phyloP scores from a whole-genome alignment of 2,888 invertebrate genomes.

The Cheilosia urbana region DNA sequence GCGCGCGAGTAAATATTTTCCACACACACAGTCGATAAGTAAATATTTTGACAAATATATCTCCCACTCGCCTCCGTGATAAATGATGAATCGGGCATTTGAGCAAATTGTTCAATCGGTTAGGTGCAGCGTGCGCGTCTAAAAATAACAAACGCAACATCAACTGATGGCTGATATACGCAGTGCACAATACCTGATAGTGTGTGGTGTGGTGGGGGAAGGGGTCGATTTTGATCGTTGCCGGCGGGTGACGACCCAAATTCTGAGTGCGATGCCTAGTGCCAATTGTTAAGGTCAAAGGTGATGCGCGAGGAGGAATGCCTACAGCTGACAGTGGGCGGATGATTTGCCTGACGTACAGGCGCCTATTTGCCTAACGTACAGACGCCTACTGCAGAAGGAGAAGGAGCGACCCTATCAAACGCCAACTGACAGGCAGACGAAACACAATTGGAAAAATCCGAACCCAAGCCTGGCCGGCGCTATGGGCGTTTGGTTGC shows the following conservation, averaged over 20 bases:
- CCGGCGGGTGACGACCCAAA: conserved; percentile 22
- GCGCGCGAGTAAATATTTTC: conserved; percentile 73
- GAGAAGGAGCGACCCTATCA: not conserved
- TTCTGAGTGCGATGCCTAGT: conserved; percentile 6
- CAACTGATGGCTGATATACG: conserved; percentile 38
- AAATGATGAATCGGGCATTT: conserved; percentile 73
- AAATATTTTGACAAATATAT: conserved; percentile 76
- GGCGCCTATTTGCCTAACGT: conserved; percentile 1
- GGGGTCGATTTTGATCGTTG: not conserved
- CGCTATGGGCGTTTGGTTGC: conserved; percentile 7
- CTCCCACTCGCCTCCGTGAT: conserved; percentile 70
- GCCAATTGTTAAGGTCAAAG: conserved; percentile 34
- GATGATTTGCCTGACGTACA: conserved; percentile 12
- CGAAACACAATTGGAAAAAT: conserved; percentile 8
- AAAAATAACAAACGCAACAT: conserved; percentile 72
- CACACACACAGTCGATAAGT: conserved; percentile 71
- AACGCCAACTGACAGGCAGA: not conserved
- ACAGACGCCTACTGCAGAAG: not conserved
- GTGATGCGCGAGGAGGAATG: not conserved
- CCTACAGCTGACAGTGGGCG: not conserved
- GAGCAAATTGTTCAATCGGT: conserved; percentile 74
- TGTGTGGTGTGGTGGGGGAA: not conserved
- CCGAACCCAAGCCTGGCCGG: conserved; percentile 1
- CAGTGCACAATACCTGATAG: conserved; percentile 44
- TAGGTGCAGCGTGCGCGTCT: conserved; percentile 53